Evolutionary conservation across 1,140 invertebrate species (phyloP), one percentile per base, ranked within the genome.

Genomic region (Calephelis nemesis): DNA sequence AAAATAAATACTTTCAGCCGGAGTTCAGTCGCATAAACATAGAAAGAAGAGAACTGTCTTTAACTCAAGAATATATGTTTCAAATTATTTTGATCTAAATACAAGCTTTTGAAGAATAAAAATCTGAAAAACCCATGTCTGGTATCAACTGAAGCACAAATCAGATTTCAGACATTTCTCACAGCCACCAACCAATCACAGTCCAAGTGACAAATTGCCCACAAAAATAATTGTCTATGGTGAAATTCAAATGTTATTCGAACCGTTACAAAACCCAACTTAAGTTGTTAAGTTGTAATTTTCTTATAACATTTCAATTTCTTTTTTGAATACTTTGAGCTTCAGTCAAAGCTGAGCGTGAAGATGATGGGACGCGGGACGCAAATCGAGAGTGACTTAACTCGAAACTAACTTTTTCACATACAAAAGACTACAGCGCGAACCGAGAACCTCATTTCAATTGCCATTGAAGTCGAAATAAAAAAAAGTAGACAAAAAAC

Each of bases 141-240:
- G 82, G 80, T 76, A 79, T 77, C 78, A 87, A 86, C 85, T 90
- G 85, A 87, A 88, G 82, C 79, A 83, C 81, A 77, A 85, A 85
- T 77, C 74, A 58, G 52, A 58, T 58, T 58, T 58, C 52, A 58
- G 52, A 58, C 52, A 58, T 58, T 58, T 58, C 52, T 58, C 11
- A 30, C 52, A 58, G 19, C 19, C 76, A 71, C 76, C 81, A 80
- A 79, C 81, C 74, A 80, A 72, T 73, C 71, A 70, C 76, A 74
- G 76, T 77, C 75, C 76, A 77, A 81, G 49, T 90, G 87, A 90
- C 88, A 89, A 86, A 75, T 79, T 79, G 75, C 71, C 75, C 71
- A 79, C 82, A 79, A 84, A 72, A 60, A 70, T 70, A 50, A 8
- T 65, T 81, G 74, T 88, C 84, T 87, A 85, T 91, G 85, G 68